Percentiles rank a stretch among this genome's conserved stretches.
phyloP scores from a whole-genome alignment of 2,797 vertebrate species.

The Halcyon badia region DNA sequence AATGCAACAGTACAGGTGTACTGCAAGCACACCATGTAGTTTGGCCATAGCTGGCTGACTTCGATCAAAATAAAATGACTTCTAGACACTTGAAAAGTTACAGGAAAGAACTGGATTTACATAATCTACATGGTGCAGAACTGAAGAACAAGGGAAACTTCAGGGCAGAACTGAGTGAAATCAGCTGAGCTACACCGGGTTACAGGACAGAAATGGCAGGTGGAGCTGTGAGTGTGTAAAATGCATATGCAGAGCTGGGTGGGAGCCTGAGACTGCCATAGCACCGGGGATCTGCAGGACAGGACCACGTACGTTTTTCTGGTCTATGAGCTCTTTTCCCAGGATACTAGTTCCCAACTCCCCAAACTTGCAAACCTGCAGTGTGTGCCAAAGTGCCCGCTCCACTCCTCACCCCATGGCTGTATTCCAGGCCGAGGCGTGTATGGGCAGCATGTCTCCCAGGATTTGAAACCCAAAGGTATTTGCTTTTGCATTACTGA shows the following conservation, averaged over 20 bases:
- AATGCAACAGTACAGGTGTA: constrained; percentile 10
- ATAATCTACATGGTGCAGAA: not conserved
- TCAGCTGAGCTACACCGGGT: not conserved
- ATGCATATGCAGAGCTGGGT: not conserved
- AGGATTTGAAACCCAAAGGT: not conserved
- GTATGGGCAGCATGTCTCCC: not conserved
- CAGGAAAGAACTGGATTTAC: constrained; percentile 15
- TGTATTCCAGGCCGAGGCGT: not conserved
- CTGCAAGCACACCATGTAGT: not conserved
- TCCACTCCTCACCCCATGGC: not conserved
- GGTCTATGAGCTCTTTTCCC: not conserved
- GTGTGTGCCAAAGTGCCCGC: not conserved
- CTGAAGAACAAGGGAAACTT: not conserved
- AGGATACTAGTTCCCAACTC: not conserved
- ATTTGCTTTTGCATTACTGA: not conserved
- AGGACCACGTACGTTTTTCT: not conserved
- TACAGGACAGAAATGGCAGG: not conserved
- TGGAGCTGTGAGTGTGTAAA: not conserved
- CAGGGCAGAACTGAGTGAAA: not conserved
- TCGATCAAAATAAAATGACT: constrained; percentile 38
- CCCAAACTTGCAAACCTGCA: not conserved
- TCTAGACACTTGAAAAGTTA: constrained; percentile 13
- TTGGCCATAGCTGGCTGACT: constrained; percentile 30
- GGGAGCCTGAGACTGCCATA: not conserved
- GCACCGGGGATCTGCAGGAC: not conserved